Percentiles rank a stretch among this genome's conserved stretches.
Conservation (phyloP, 2,797 vertebrate genomes). For the Alectoris magna region DNA sequence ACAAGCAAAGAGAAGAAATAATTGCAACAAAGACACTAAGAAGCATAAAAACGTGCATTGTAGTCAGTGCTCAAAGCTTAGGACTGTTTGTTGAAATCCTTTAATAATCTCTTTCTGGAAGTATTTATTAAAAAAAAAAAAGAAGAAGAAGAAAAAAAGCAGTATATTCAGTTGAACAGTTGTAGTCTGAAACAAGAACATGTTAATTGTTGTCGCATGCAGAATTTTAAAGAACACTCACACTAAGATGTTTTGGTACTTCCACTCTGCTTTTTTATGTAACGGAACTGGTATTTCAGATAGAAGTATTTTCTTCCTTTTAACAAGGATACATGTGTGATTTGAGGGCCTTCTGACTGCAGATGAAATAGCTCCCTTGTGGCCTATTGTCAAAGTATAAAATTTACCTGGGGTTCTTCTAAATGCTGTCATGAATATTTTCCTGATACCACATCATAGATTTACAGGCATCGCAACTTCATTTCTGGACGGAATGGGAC, state of each 20-base stretch:
- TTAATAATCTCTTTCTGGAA: constrained; percentile 38
- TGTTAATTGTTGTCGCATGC: constrained; percentile 35
- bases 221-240: constrained; percentile 29
- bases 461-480: not conserved
- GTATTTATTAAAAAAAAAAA: constrained; percentile 14
- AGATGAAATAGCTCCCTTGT: not conserved
- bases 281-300: constrained; percentile 19
- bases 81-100: constrained; percentile 21
- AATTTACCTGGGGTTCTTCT: not conserved
- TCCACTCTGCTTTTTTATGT: constrained; percentile 10
- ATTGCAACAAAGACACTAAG: not conserved
- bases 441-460: not conserved
- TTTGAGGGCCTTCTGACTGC: constrained; percentile 15
- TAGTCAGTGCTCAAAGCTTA: not conserved
- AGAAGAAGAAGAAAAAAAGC: not conserved
- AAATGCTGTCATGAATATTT: not conserved
- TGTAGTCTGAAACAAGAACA: constrained; percentile 50
- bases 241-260: constrained; percentile 9
- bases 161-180: constrained; percentile 38
- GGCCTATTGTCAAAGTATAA: not conserved
- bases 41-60: not conserved
- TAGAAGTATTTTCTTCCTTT: constrained; percentile 46
- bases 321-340: not conserved
- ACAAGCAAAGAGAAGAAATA: not conserved
- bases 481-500: not conserved